Base-by-base conservation (phyloP, 2,888 invertebrate genomes). In the Polylopha cassiicola region DNA sequence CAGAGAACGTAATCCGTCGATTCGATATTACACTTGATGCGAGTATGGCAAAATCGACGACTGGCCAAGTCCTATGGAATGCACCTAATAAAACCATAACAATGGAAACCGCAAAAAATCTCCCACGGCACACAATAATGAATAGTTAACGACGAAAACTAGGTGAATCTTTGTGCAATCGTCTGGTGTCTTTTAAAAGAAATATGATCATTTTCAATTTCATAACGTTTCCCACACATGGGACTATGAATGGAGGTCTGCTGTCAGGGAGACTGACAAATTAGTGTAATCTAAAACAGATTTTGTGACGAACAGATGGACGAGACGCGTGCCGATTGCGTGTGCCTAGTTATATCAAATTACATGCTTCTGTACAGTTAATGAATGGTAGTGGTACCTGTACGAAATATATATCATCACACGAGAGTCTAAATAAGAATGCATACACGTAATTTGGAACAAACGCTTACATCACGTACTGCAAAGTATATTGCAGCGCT, bases 141-240 rank as follows among this genome's bases (percentile, higher is more conserved):
- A 84, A 85, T 84, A 82, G 81, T 64, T 80, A 77, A 78, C 77
- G 67, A 74, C 82, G 76, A 82, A 82, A 85, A 85, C 82, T 85
- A 85, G 85, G 85, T 84, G 85, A 84, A 85, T 85, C 85, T 78
- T 82, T 84, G 82, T 84, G 84, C 84, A 85, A 85, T 71, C 66
- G 74, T 60, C 68, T 64, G 54, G 80, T 75, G 80, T 80, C 75
- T 82, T 81, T 81, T 82, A 78, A 79, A 84, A 84, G 82, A 84
- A 82, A 84, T 82, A 85, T 77, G 82, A 85, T 84, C 78, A 78
- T 85, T 82, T 82, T 79, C 79, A 82, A 84, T 85, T 85, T 85
- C 85, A 80, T 76, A 80, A 85, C 58, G 53, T 63, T 85, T 85
- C 85, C 84, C 85, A 85, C 84, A 81, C 71, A 62, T 61, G 62